These are phyloP conservation scores for Laticauda colubrina DNA, from an alignment of 2,113 vertebrate genomes.

Conservation along the genomic window DNA sequence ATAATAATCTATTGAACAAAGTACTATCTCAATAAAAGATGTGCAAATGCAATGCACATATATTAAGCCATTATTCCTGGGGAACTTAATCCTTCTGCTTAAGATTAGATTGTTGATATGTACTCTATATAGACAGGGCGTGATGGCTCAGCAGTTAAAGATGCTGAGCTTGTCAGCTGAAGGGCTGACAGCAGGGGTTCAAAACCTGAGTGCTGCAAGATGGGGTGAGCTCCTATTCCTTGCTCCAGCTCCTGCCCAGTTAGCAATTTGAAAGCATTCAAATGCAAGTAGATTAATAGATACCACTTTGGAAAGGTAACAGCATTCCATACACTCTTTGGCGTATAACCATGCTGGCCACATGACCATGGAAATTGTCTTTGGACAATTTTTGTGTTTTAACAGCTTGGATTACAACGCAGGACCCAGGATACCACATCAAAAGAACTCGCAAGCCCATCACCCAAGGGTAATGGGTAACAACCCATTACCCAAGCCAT, in stretches of 20 bases:
- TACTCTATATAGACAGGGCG: neutral
- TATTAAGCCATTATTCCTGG: neutral
- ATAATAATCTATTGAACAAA: neutral
- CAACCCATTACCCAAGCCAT: too few species aligned
- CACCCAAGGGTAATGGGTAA: too few species aligned
- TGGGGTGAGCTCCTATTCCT: neutral
- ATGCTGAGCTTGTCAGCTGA: neutral
- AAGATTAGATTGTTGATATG: neutral
- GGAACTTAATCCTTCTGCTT: neutral
- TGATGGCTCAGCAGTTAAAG: neutral
- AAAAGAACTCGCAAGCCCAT: too few species aligned
- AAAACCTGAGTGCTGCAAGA: rapidly evolving
- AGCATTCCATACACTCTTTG: too few species aligned
- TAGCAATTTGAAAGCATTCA: neutral
- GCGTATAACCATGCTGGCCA: too few species aligned
- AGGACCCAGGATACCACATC: too few species aligned
- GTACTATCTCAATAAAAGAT: neutral
- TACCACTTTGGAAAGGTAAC: too few species aligned
- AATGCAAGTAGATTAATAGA: too few species aligned
- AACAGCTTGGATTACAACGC: too few species aligned
- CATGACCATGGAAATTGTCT: too few species aligned
- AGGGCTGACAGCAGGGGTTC: neutral
- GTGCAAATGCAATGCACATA: neutral
- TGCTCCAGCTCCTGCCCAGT: neutral
- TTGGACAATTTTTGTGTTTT: too few species aligned